Evolutionary conservation across 2,888 invertebrate genomes (phyloP), one percentile per base, ranked within the genome.

Genomic region (Ophion obscuratus): DNA sequence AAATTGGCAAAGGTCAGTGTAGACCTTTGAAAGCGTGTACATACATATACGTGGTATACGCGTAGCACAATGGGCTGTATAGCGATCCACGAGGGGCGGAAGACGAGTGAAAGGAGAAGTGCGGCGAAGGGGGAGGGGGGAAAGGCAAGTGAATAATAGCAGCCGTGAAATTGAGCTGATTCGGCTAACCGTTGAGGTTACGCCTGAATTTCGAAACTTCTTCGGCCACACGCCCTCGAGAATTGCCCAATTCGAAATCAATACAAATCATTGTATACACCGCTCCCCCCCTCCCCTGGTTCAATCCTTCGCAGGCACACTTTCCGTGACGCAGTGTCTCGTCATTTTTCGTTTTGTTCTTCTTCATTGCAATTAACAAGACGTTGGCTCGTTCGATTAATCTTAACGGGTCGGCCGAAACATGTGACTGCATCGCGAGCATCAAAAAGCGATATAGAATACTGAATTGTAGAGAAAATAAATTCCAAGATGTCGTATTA

Each of bases 1-100:
- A 83, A 83, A 86, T 86, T 83, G 80, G 71, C 76, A 73, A 73
- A 83, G 85, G 83, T 83, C 83, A 83, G 85, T 85, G 80, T 86
- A 80, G 76, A 61, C 73, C 73, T 75, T 66, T 44, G 53, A 80
- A 66, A 53, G 57, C 64, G 36, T n/a, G 40, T 71, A 53, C 31
- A 53, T 62, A 62, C 57, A 64, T 31, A 9, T 36, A 62, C 20
- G n/a, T 17, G 40, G 31, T 70, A 20, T 57, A 68, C 27, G 27
- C 17, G 62, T 61, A 40, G 47, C 62, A 70, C 44, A 70, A 61
- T 84, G 53, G 44, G 44, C 31, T 36, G 40, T 9, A 40, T 53
- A 47, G 67, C 57, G 59, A 40, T 14, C 57, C 40, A 64, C 64
- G 71, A 71, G 59, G 71, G 61, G 53, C 57, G 61, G 71, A 85